Base-by-base conservation (phyloP, 2,797 vertebrate species). In the Labeo calbasu region DNA sequence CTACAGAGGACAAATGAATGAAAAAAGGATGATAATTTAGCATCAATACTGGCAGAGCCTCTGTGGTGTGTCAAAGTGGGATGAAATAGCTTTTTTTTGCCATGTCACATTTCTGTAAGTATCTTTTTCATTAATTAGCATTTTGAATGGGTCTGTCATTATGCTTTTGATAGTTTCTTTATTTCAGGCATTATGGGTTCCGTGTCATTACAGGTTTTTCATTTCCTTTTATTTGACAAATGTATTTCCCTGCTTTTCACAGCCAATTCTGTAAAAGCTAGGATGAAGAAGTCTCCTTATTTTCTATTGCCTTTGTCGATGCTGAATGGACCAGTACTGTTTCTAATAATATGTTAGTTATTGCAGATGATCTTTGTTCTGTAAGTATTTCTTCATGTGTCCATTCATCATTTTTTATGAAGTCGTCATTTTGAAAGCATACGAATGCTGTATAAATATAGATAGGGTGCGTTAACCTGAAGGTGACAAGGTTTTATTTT, bases 181-280 rank as follows among this genome's bases (percentile, higher is more conserved):
- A 17, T 79, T 51, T 66, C 9, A 23, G 50, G n/a, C 4, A n/a
- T 59, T 71, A 28, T 79, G 55, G 23, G 19, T 13, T 63, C 40
- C 23, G 5, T 23, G 61, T 79, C 19, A 66, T 21, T 48, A 36
- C 32, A 57, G 48, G 19, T 36, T 55, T 50, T 72, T 32, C 8
- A 69, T 82, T 53, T 53, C 28, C 57, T 75, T 65, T 65, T 51
- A 40, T 63, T 66, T 76, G 48, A 28, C 46, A 65, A n/a, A 69
- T 57, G 51, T 72, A 9, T 43, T 3, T 25, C 11, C 2, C 3
- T 10, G 53, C 11, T 70, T 59, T 55, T 71, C 40, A 43, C 51
- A 81, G 19, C 36, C 55, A 50, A 0, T 36, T 25, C 46, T 50
- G 51, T 59, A 14, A 21, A 46, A 80, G 32, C 77, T 32, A 15